These are phyloP conservation scores for Poecilia wingei DNA, from an alignment of 2,797 vertebrate species.

Conservation along the genomic window DNA sequence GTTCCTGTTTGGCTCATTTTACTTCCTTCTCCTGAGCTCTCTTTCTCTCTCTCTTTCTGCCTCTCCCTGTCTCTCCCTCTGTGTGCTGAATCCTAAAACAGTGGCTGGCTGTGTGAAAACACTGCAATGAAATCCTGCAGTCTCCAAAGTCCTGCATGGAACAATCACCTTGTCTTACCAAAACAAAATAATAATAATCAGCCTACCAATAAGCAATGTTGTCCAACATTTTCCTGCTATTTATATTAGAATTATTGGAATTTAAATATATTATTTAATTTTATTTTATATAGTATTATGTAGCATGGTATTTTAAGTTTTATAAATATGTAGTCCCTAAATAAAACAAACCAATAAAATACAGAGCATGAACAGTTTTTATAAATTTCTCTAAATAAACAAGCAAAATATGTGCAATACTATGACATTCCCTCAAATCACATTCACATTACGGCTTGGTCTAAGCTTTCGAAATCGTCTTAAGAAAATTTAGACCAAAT, in stretches of 20 bases:
- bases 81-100: slow-evolving; percentile 75
- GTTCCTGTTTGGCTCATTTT: slow-evolving; percentile 77
- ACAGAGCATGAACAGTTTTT: background rate
- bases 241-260: background rate
- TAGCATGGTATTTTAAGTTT: background rate
- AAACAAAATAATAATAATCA: slow-evolving; percentile 3
- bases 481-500: background rate
- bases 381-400: background rate
- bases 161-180: slow-evolving; percentile 41
- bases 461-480: background rate
- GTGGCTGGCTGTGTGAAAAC: slow-evolving; percentile 65
- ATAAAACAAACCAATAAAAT: background rate
- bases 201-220: slow-evolving; percentile 1
- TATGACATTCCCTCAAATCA: background rate
- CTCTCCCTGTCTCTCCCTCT: slow-evolving; percentile 44
- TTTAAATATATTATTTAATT: background rate
- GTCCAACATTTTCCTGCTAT: background rate
- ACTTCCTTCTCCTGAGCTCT: slow-evolving; percentile 66
- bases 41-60: slow-evolving; percentile 44
- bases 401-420: background rate
- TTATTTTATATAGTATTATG: background rate
- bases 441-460: background rate
- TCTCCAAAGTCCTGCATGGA: slow-evolving; percentile 59
- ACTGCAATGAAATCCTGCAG: slow-evolving; percentile 69
- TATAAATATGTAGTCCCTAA: background rate